Evolutionary conservation across 37 sponge, comb jelly and placozoan genomes (phyloP).

Genomic region (Hexactinellida sp.): DNA sequence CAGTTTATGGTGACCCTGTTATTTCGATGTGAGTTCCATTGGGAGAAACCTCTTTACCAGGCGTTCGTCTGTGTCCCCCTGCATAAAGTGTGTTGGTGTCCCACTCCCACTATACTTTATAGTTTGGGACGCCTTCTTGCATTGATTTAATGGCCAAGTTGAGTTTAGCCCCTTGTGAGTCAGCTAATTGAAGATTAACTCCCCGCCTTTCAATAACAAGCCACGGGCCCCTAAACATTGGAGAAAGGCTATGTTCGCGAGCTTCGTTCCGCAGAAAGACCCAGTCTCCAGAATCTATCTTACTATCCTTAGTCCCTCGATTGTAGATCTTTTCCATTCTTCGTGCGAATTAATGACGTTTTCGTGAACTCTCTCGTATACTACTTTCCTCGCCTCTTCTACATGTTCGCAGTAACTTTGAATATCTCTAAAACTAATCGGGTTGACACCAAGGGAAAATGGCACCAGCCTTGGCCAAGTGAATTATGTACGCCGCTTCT

Average conservation of each 20-base stretch:
- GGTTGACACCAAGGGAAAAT: background rate
- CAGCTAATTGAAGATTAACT: background rate
- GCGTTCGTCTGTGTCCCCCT: no score
- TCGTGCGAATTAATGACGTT: background rate
- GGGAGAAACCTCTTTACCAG: no score
- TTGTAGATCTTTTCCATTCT: background rate
- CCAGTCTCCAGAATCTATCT: background rate
- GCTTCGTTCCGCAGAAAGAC: background rate
- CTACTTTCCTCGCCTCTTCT: background rate
- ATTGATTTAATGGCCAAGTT: background rate
- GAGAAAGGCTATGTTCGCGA: background rate
- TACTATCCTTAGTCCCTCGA: background rate
- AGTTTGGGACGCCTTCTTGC: background rate
- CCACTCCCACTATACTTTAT: no score
- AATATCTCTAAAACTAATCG: background rate
- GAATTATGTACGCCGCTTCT: background rate
- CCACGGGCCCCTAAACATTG: background rate
- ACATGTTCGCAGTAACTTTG: background rate
- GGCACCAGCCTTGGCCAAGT: no score
- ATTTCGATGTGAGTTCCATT: no score
- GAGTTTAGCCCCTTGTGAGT: no score
- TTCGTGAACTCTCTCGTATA: background rate
- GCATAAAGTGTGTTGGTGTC: no score
- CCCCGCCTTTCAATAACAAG: background rate
- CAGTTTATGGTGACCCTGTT: no score